These are phyloP conservation scores for Drosophila subsilvestris DNA, from an alignment of 2,888 invertebrate genomes.

Conservation along the genomic window DNA sequence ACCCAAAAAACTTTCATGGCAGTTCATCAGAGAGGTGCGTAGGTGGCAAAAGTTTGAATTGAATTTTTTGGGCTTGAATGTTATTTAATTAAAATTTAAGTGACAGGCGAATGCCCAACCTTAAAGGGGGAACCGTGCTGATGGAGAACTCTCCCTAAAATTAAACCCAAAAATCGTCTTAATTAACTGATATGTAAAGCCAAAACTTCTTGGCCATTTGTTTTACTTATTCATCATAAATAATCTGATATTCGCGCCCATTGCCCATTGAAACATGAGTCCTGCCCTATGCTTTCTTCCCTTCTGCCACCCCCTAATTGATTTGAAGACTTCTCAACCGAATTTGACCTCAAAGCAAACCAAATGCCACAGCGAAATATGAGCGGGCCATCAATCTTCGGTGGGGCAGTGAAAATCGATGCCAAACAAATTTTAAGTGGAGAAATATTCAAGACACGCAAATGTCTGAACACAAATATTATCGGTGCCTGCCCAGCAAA, in stretches of 20 bases:
- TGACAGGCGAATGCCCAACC: too few relatives aligned
- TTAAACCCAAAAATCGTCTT: not conserved
- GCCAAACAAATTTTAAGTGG: conserved; percentile 42
- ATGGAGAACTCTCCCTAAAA: not conserved
- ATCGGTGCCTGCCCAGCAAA: not conserved
- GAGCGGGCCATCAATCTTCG: conserved; percentile 45
- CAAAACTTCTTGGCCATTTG: not conserved
- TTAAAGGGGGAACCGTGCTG: not conserved
- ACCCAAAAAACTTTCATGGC: conserved; percentile 2
- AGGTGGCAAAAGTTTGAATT: not conserved
- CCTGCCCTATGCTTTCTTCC: not conserved
- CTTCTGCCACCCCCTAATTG: not conserved
- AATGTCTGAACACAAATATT: conserved; percentile 56
- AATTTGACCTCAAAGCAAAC: not conserved
- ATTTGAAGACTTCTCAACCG: not conserved
- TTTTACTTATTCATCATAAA: not conserved
- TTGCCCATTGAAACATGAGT: not conserved
- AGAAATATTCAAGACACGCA: conserved; percentile 48
- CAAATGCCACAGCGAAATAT: not conserved
- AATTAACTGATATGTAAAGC: not conserved
- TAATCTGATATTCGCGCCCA: not conserved
- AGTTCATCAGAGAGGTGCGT: not conserved
- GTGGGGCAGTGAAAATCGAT: conserved; percentile 48
- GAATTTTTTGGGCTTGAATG: not conserved
- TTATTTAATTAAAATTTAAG: not conserved